Evolutionary conservation across 2,888 invertebrate species (phyloP).

Genomic region (Julus scanicus): DNA sequence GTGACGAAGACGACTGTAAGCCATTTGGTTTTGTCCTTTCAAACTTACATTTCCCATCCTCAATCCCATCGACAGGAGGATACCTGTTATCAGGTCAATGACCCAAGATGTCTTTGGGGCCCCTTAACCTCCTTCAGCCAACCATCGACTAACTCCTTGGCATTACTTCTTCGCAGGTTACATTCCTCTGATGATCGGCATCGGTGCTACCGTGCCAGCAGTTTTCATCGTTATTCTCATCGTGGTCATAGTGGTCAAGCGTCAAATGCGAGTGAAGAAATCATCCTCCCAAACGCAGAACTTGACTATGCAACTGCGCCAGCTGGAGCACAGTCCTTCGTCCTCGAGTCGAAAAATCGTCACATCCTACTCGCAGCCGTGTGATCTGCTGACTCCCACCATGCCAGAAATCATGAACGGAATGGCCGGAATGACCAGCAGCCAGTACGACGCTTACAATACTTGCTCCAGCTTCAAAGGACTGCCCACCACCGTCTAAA

Average conservation of each 20-base stretch:
- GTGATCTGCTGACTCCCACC: conserved; percentile 57
- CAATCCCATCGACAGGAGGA: too few species aligned
- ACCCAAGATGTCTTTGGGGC: too few species aligned
- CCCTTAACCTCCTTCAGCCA: too few species aligned
- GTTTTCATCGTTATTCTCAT: conserved; percentile 47
- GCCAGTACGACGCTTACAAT: conserved; percentile 26
- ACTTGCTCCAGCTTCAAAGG: conserved; percentile 48
- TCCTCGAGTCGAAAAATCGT: conserved; percentile 57
- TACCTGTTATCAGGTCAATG: too few species aligned
- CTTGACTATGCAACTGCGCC: conserved; percentile 60
- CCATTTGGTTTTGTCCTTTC: too few species aligned
- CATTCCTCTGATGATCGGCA: conserved; percentile 54
- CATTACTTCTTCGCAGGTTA: conserved; percentile 46
- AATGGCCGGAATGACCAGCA: conserved; percentile 30
- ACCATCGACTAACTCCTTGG: too few species aligned
- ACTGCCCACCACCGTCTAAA: conserved; percentile 39
- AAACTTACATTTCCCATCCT: too few species aligned
- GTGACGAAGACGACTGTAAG: conserved; percentile 65
- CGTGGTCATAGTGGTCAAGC: conserved; percentile 54
- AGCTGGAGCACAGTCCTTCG: conserved; percentile 61
- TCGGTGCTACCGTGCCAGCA: conserved; percentile 40
- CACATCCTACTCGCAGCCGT: conserved; percentile 57
- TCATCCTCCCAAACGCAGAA: conserved; percentile 58
- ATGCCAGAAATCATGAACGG: conserved; percentile 50
- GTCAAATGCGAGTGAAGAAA: conserved; percentile 53